Percentiles rank a stretch among this genome's conserved stretches.
Evolutionary conservation across 2,888 invertebrate genomes (phyloP).

Genomic region (Leptopilina myrica): DNA sequence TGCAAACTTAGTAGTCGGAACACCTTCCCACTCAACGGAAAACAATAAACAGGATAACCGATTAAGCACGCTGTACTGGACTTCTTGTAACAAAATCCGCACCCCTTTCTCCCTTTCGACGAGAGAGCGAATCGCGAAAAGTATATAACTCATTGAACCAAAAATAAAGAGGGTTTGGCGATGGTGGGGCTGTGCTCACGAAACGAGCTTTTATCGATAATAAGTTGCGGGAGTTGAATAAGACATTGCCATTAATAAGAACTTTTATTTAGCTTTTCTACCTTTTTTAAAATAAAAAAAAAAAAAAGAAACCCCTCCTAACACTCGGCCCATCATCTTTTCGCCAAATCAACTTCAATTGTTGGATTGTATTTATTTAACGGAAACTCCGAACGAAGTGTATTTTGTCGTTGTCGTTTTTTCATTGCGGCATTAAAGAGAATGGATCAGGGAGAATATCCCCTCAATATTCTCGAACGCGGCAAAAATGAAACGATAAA

Average conservation of each 20-base stretch:
- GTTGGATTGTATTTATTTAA: conserved; percentile 65
- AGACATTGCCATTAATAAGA: conserved; percentile 62
- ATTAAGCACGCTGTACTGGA: conserved; percentile 56
- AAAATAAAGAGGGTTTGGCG: conserved; percentile 41
- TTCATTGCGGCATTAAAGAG: neutral
- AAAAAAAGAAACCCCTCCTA: neutral
- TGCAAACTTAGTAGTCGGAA: conserved; percentile 58
- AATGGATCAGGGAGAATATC: neutral
- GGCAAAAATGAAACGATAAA: too few relatives aligned
- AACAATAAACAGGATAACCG: conserved; percentile 68
- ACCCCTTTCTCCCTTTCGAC: conserved; percentile 41
- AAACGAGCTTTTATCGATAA: conserved; percentile 52
- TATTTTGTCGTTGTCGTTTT: conserved; percentile 45
- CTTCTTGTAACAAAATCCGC: conserved; percentile 46
- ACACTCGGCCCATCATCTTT: conserved; percentile 45
- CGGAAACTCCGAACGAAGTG: conserved; percentile 57
- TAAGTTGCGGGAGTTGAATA: conserved; percentile 41
- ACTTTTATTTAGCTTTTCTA: conserved; percentile 57
- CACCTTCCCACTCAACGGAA: conserved; percentile 57
- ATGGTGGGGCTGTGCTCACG: conserved; percentile 11
- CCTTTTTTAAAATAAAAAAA: neutral
- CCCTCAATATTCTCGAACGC: conserved; percentile 1
- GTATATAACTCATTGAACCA: conserved; percentile 57
- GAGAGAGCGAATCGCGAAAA: conserved; percentile 49
- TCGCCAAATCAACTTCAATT: conserved; percentile 53